Conservation (phyloP, 2,888 invertebrate genomes). For the Ichneumoninae sp. region DNA sequence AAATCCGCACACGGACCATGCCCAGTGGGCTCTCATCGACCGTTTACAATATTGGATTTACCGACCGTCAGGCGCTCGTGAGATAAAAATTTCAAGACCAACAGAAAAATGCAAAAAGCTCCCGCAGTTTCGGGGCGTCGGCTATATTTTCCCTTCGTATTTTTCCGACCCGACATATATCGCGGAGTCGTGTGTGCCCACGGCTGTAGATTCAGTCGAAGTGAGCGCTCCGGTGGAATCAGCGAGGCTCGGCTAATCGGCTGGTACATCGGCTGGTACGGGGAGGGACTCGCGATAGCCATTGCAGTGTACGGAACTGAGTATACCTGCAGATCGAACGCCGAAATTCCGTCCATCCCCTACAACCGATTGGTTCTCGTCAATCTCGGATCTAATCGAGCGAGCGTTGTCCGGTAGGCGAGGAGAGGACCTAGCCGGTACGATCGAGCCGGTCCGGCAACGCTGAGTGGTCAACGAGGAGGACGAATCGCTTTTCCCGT, state of each 20-base stretch:
- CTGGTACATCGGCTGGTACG: constrained; percentile 31
- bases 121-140: constrained; percentile 16
- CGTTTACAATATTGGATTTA: constrained; percentile 3
- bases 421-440: not conserved
- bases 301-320: constrained; percentile 21
- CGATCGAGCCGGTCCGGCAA: constrained; percentile 11
- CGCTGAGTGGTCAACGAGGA: constrained; percentile 43
- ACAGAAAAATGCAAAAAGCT: constrained; percentile 8
- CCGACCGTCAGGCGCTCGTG: not conserved
- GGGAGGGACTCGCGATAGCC: not conserved
- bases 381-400: constrained; percentile 67
- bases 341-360: constrained; percentile 34
- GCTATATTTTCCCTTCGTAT: constrained; percentile 17
- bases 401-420: constrained; percentile 51
- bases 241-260: constrained; percentile 53
- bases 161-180: constrained; percentile 6
- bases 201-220: not conserved
- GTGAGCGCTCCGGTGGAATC: constrained; percentile 46
- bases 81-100: constrained; percentile 31
- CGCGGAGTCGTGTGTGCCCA: not conserved
- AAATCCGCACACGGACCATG: not conserved
- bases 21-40: not conserved
- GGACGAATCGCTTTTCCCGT: constrained; percentile 41
- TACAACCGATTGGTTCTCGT: constrained; percentile 64
- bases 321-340: constrained; percentile 31